These are phyloP conservation scores for Drosophila kurseongensis DNA, from an alignment of 1,140 invertebrate species.

Conservation along the genomic window DNA sequence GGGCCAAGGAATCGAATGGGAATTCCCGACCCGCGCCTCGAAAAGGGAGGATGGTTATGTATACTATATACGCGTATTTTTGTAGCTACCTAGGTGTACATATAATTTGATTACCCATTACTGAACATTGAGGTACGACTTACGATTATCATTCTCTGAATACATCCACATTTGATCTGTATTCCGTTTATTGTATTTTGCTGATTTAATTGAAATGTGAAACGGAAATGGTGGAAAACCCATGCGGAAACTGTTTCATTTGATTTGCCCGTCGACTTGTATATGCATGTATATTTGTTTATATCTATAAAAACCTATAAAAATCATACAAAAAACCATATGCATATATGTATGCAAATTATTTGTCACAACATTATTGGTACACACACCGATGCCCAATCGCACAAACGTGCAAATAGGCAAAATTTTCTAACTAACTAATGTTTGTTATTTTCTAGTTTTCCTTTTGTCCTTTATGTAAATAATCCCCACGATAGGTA, in stretches of 20 bases:
- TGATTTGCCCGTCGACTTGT: constrained; percentile 37
- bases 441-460: constrained; percentile 34
- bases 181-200: constrained; percentile 61
- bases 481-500: constrained; percentile 40
- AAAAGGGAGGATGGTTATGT: constrained; percentile 5
- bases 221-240: constrained; percentile 38
- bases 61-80: constrained; percentile 11
- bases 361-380: constrained; percentile 78
- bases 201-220: constrained; percentile 41
- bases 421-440: constrained; percentile 73
- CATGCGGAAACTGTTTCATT: constrained; percentile 36
- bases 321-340: constrained; percentile 58
- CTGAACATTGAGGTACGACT: constrained; percentile 82
- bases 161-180: constrained; percentile 49
- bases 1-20: not conserved
- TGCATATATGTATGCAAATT: constrained; percentile 69
- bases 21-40: constrained; percentile 1
- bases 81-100: constrained; percentile 22
- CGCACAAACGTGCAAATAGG: constrained; percentile 31
- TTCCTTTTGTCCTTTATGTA: constrained; percentile 31
- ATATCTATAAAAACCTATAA: constrained; percentile 54
- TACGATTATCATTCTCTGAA: constrained; percentile 80
- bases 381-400: constrained; percentile 31
- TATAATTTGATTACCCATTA: constrained; percentile 49
- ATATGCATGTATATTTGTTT: constrained; percentile 49